Percentiles rank a stretch among this genome's conserved stretches.
These are phyloP conservation scores for Jaculus jaculus DNA, from an alignment of 2,113 vertebrate genomes.

Conservation along the genomic window DNA sequence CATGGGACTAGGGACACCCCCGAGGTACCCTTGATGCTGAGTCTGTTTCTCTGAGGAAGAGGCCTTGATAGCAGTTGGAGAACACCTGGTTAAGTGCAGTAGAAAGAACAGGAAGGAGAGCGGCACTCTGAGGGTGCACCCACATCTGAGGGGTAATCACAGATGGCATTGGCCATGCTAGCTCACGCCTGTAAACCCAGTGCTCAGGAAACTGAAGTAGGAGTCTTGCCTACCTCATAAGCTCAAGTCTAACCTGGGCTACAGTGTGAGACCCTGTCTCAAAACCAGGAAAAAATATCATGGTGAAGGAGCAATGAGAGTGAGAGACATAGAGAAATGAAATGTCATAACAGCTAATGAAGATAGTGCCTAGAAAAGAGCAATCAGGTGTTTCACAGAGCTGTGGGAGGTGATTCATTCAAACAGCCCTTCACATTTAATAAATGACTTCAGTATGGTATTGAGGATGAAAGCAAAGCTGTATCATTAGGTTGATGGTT, in stretches of 20 bases:
- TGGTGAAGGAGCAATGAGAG: background rate
- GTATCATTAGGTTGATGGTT: background rate
- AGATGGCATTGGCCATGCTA: background rate
- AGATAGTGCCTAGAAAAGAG: background rate
- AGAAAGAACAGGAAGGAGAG: background rate
- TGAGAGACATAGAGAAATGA: background rate
- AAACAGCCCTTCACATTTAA: conserved; percentile 19
- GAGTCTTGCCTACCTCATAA: background rate
- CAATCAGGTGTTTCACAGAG: conserved; percentile 2
- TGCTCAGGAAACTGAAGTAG: background rate
- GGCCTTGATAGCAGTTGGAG: background rate
- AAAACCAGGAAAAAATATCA: background rate
- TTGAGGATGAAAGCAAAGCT: background rate
- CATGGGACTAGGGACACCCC: background rate
- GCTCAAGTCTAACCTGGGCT: background rate
- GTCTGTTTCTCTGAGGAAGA: background rate
- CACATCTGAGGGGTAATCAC: background rate
- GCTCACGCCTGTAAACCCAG: background rate
- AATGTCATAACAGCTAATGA: background rate
- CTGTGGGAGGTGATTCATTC: background rate
- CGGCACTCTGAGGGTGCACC: background rate
- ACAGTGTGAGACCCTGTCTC: background rate
- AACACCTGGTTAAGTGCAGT: background rate
- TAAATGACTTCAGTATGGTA: too few species aligned
- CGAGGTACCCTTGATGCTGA: background rate